These are phyloP conservation scores for Neostethus bicornis DNA, from an alignment of 2,797 vertebrate genomes.

Conservation along the genomic window DNA sequence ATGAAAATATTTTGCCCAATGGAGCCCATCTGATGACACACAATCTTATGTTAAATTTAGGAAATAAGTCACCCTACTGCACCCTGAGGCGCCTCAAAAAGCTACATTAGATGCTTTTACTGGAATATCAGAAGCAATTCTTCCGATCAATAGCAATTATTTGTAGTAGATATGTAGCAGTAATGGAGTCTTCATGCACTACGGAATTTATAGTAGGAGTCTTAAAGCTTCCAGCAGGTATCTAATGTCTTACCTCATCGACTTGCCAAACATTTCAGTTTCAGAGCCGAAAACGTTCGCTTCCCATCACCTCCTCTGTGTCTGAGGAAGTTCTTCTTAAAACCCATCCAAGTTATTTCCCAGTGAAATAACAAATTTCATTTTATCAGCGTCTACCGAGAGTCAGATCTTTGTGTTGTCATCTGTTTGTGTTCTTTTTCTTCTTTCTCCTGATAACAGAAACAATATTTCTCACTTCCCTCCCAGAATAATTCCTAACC, in stretches of 20 bases:
- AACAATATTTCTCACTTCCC: constrained; percentile 55
- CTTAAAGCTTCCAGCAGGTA: no score
- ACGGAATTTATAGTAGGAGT: constrained; percentile 3
- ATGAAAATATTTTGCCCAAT: constrained; percentile 30
- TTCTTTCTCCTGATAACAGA: constrained; percentile 36
- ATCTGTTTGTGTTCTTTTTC: constrained; percentile 45
- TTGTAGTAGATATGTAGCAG: constrained; percentile 15
- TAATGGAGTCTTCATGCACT: constrained; percentile 14
- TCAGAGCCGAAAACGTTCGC: background rate
- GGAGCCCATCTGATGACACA: constrained; percentile 33
- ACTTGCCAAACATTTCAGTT: background rate
- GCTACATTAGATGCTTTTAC: constrained; percentile 21
- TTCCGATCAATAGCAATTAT: constrained; percentile 36
- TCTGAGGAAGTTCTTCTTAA: constrained; percentile 6
- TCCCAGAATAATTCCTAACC: constrained; percentile 63
- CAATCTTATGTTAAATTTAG: constrained; percentile 29
- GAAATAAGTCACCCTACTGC: constrained; percentile 1
- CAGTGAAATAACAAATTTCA: constrained; percentile 45
- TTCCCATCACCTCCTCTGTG: background rate
- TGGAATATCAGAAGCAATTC: constrained; percentile 16
- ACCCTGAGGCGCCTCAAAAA: constrained; percentile 10
- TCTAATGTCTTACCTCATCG: background rate
- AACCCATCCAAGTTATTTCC: constrained; percentile 35
- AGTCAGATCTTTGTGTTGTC: constrained; percentile 58
- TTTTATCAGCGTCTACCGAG: constrained; percentile 49